phyloP scores from a whole-genome alignment of 2,888 invertebrate species.

The Cephus rjabovi region DNA sequence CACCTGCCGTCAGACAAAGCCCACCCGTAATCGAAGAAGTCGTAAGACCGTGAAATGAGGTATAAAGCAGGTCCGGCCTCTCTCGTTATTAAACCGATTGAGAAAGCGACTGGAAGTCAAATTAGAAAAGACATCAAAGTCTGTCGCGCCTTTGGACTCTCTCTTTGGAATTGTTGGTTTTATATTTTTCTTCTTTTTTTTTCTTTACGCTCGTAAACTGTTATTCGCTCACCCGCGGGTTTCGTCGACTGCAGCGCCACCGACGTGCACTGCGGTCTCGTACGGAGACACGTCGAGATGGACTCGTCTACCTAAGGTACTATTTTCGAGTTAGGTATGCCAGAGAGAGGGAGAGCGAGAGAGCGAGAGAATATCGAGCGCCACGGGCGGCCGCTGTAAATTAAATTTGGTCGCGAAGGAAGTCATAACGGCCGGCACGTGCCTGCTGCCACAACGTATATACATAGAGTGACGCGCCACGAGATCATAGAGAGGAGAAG shows the following conservation, averaged over 20 bases:
- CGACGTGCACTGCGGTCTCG: neutral
- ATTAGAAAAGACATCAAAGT: neutral
- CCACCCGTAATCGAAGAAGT: neutral
- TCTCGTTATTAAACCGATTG: neutral
- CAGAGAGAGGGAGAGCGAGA: neutral
- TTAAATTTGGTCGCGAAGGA: conserved; percentile 52
- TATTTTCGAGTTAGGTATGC: neutral
- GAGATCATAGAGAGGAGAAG: neutral
- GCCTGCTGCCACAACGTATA: conserved; percentile 32
- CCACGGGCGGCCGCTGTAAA: conserved; percentile 46
- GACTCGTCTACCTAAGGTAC: neutral
- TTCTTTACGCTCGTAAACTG: neutral
- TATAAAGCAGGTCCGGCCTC: neutral
- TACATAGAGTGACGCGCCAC: conserved; percentile 16
- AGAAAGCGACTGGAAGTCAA: neutral
- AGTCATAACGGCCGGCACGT: conserved; percentile 55
- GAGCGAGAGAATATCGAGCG: conserved; percentile 21
- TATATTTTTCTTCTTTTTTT: neutral
- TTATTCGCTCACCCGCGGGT: neutral
- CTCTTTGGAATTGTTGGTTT: neutral
- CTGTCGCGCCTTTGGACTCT: neutral
- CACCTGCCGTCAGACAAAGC: neutral
- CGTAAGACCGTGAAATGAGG: neutral
- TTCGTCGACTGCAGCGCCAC: neutral
- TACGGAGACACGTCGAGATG: neutral